Evolutionary conservation across 1,140 invertebrate genomes (phyloP), one percentile per base, ranked within the genome.

Genomic region (Tenebrio molitor): DNA sequence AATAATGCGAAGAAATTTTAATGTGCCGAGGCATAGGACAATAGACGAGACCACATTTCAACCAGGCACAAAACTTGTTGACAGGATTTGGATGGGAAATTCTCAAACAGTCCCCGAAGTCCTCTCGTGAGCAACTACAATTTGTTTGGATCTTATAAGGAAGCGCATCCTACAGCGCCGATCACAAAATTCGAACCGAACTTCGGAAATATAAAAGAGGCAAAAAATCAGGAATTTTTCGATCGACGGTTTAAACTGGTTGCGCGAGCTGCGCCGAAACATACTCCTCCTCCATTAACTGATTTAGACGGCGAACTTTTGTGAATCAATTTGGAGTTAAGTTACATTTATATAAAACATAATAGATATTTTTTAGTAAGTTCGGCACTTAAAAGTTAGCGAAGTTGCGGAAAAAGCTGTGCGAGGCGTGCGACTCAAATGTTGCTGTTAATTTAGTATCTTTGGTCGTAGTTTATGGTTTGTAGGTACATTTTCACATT

Each of bases 81-180:
- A 58, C 50, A 58, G 50, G 50, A 58, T 58, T 58, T 58, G 50
- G 50, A 58, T 58, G 50, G 50, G 19, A 58, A 58, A 58, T 58
- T 58, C 50, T 58, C 50, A 58, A 58, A 58, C 50, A 58, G 50
- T 58, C 50, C 50, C 50, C 29, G 50, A 58, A 58, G 50, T 58
- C 50, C 50, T 58, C 50, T 58, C 50, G 21, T 58, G 29, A 58
- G 50, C 50, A 58, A 58, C 50, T 58, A 58, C 50, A 58, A 58
- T 58, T 58, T 58, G 21, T 58, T 29, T 58, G 50, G 50, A 58
- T 58, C 50, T 33, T 58, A 58, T 58, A 58, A 58, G 50, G 50
- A 58, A 58, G 50, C 50, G 23, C 50, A 58, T 58, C 50, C 50
- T 58, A 58, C 23, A 25, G 29, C 46, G 46, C 46, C 46, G 46